phyloP scores from a whole-genome alignment of 2,797 vertebrate species.

The Eleutherodactylus coqui region DNA sequence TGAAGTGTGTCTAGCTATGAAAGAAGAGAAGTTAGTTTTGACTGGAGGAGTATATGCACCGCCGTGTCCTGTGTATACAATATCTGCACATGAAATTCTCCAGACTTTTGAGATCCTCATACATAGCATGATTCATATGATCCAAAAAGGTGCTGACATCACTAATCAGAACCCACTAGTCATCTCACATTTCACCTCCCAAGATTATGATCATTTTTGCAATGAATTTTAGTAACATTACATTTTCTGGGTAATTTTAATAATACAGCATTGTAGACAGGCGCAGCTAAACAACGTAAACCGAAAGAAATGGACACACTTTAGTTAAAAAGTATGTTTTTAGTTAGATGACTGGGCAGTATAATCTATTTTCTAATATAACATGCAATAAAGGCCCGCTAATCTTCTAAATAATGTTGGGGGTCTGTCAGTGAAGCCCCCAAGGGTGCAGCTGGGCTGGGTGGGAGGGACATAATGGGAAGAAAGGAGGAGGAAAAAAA shows the following conservation, averaged over 20 bases:
- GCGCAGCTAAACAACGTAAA: neutral
- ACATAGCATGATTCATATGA: slow-evolving; percentile 31
- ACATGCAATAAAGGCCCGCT: slow-evolving; percentile 17
- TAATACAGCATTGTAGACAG: neutral
- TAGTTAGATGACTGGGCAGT: neutral
- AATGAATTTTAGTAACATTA: neutral
- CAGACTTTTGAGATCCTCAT: slow-evolving; percentile 41
- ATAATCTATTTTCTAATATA: neutral
- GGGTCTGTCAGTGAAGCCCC: slow-evolving; percentile 59
- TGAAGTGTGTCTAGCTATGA: slow-evolving; percentile 31
- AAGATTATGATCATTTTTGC: neutral
- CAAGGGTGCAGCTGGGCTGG: slow-evolving; percentile 51
- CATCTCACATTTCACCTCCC: neutral
- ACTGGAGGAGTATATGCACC: slow-evolving; percentile 42
- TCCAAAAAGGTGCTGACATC: slow-evolving; percentile 12
- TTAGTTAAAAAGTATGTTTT: neutral
- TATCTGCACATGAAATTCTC: slow-evolving; percentile 56
- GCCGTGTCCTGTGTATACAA: slow-evolving; percentile 61
- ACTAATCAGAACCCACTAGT: neutral
- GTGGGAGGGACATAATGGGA: slow-evolving; percentile 41
- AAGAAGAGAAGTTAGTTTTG: slow-evolving; percentile 27
- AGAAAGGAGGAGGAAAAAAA: slow-evolving; percentile 43
- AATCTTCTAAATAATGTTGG: slow-evolving; percentile 16
- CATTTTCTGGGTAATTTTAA: neutral
- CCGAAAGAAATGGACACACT: neutral